Evolutionary conservation across 2,888 invertebrate species (phyloP).

Genomic region (Xanthorhoe designata): DNA sequence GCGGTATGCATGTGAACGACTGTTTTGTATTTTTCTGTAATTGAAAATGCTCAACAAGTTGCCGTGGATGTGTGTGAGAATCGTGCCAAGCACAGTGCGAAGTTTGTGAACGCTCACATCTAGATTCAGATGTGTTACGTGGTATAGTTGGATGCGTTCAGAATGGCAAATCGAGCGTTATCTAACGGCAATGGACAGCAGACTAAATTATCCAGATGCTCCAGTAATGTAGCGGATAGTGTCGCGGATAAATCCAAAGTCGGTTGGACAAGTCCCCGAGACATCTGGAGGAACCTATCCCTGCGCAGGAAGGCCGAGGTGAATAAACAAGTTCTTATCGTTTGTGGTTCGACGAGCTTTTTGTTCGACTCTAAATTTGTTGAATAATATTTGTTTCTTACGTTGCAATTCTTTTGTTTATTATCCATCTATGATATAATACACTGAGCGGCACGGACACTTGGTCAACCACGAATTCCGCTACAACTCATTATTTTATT

Average conservation of each 20-base stretch:
- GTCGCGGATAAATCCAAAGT: conserved; percentile 75
- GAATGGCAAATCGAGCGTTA: conserved; percentile 74
- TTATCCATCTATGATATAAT: no score
- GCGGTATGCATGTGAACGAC: conserved; percentile 49
- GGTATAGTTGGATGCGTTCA: conserved; percentile 55
- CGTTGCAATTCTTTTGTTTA: neutral
- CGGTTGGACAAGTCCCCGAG: conserved; percentile 81
- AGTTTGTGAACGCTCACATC: conserved; percentile 48
- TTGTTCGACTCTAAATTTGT: neutral
- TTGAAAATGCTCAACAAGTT: conserved; percentile 54
- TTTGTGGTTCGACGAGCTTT: neutral
- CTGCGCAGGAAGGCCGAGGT: conserved; percentile 81
- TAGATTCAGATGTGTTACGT: conserved; percentile 42
- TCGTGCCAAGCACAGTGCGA: conserved; percentile 41
- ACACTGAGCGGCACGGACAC: no score
- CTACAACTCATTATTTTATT: no score
- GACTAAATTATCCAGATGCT: conserved; percentile 73
- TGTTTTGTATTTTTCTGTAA: conserved; percentile 48
- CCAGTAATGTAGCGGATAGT: conserved; percentile 77
- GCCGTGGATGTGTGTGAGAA: conserved; percentile 56
- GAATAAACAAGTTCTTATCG: conserved; percentile 42
- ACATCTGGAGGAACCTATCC: conserved; percentile 81
- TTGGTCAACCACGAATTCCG: no score
- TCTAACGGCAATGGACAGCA: conserved; percentile 65
- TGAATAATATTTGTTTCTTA: neutral